Evolutionary conservation across 2,888 invertebrate species (phyloP).

Genomic region (Cerastis leucographa): DNA sequence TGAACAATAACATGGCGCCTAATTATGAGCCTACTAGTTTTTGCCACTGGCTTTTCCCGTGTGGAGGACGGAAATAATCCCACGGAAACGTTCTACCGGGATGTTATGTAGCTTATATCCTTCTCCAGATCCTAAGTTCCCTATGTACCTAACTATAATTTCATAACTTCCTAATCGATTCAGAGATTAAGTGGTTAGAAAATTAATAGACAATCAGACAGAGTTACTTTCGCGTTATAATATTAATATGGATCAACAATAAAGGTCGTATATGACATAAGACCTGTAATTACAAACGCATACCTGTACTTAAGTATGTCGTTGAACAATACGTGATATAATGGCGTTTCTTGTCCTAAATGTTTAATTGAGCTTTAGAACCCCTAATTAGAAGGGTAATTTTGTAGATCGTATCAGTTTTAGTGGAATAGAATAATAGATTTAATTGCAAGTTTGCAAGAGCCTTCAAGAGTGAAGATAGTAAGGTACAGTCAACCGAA

Average conservation of each 20-base stretch:
- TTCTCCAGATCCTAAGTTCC: neutral
- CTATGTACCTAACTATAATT: neutral
- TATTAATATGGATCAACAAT: neutral
- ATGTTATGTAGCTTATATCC: neutral
- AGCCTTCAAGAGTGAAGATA: slow-evolving; percentile 1
- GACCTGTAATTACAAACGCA: slow-evolving; percentile 22
- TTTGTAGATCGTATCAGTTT: slow-evolving; percentile 51
- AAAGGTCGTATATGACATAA: slow-evolving; percentile 25
- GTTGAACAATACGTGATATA: slow-evolving; percentile 43
- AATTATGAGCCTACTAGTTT: neutral
- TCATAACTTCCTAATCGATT: neutral
- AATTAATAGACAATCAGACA: neutral
- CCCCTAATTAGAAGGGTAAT: slow-evolving; percentile 58
- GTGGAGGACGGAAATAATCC: neutral
- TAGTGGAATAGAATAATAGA: slow-evolving; percentile 19
- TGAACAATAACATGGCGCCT: neutral
- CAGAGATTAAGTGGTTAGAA: neutral
- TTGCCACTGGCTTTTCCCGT: neutral
- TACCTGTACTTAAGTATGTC: slow-evolving; percentile 13
- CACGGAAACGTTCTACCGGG: neutral
- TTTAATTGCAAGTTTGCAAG: slow-evolving; percentile 31
- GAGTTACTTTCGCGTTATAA: neutral
- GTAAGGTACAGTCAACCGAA: neutral
- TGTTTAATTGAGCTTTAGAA: slow-evolving; percentile 62
- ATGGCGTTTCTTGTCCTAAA: slow-evolving; percentile 50